Evolutionary conservation across 2,113 vertebrate genomes (phyloP).

Genomic region (Thunnus thynnus): DNA sequence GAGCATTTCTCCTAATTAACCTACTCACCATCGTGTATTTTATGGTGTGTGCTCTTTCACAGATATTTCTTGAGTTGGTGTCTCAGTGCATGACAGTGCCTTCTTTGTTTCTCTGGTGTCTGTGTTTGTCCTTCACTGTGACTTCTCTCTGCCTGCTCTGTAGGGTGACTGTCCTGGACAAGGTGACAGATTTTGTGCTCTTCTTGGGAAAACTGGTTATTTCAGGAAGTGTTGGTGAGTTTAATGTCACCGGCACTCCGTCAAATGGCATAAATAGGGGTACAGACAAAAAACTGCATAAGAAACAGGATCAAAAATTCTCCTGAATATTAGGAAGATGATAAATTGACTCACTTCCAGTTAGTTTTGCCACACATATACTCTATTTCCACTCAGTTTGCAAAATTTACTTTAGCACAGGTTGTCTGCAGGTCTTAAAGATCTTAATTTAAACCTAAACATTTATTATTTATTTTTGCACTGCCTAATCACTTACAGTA

Average conservation of each 20-base stretch:
- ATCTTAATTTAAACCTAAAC: background rate
- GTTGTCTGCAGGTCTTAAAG: background rate
- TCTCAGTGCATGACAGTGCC: background rate
- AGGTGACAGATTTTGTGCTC: conserved; percentile 94
- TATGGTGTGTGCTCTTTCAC: background rate
- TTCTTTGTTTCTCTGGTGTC: conserved; percentile 1
- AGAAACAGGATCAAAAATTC: background rate
- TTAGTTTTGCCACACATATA: background rate
- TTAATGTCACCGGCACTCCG: background rate
- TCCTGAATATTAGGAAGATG: background rate
- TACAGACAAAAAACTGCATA: background rate
- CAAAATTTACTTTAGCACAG: background rate
- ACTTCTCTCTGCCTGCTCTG: conserved; percentile 54
- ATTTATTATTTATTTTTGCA: too few species aligned
- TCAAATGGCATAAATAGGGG: conserved; percentile 1
- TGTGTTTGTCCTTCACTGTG: conserved; percentile 10
- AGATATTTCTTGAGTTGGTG: conserved; percentile 17
- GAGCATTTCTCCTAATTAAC: background rate
- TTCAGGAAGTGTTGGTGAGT: conserved; percentile 94
- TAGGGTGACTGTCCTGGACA: conserved; percentile 95
- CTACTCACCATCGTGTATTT: background rate
- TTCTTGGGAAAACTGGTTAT: conserved; percentile 95
- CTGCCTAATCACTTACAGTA: too few species aligned
- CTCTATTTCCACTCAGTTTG: background rate
- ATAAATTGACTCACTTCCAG: background rate